Percentiles rank a stretch among this genome's conserved stretches.
These are phyloP conservation scores for Craniophora ligustri DNA, from an alignment of 2,888 invertebrate species.

Conservation along the genomic window DNA sequence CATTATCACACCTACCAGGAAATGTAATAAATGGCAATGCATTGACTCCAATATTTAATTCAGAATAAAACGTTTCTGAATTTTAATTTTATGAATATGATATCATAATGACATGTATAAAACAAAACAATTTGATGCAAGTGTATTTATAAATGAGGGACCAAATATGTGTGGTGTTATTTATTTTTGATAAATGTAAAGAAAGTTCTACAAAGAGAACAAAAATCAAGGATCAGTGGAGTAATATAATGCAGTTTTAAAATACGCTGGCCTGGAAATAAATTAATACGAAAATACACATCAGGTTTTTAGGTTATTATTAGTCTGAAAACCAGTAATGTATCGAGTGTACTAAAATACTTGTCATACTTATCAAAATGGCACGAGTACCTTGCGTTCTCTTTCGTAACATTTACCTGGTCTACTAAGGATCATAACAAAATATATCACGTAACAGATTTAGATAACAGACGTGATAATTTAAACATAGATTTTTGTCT, in stretches of 20 bases:
- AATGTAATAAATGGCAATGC: slow-evolving; percentile 33
- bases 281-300: no score
- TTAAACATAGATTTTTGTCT: slow-evolving; percentile 9
- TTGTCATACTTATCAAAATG: no score
- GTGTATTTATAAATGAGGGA: background rate
- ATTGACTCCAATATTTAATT: slow-evolving; percentile 10
- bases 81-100: no score
- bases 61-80: background rate
- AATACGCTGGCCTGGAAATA: background rate
- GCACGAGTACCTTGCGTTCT: no score
- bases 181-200: no score
- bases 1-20: slow-evolving; percentile 26
- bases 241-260: background rate
- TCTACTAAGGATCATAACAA: no score
- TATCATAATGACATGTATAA: background rate
- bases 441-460: background rate
- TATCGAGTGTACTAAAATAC: no score
- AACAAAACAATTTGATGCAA: background rate
- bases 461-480: slow-evolving; percentile 1
- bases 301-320: no score
- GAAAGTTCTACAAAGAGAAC: no score
- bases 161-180: no score
- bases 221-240: background rate
- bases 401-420: no score
- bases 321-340: no score